Evolutionary conservation across 2,888 invertebrate species (phyloP).

Genomic region (Campopleginae sp.): DNA sequence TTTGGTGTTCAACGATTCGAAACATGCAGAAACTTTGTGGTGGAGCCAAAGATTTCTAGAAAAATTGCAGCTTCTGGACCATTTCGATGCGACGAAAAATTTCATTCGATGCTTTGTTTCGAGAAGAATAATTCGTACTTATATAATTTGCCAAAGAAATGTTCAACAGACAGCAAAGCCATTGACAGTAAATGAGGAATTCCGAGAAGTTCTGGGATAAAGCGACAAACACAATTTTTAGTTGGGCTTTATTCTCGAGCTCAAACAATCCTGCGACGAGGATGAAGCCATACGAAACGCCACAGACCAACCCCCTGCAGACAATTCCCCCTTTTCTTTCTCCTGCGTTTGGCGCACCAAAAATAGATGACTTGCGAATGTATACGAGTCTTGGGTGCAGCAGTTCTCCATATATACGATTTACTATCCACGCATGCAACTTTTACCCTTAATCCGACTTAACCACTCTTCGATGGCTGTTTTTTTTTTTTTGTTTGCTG

Average conservation of each 20-base stretch:
- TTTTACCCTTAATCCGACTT: neutral
- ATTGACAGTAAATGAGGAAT: neutral
- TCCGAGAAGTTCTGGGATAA: neutral
- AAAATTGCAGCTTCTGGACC: neutral
- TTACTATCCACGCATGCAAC: conserved; percentile 13
- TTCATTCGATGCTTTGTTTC: neutral
- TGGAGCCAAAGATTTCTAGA: neutral
- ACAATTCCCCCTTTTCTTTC: conserved; percentile 43
- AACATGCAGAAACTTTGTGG: too few species aligned
- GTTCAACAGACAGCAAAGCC: neutral
- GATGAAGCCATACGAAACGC: conserved; percentile 57
- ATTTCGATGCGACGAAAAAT: neutral
- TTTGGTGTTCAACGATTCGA: neutral
- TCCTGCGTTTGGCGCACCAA: conserved; percentile 69
- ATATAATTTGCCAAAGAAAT: neutral
- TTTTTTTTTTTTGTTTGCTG: neutral
- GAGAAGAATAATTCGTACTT: neutral
- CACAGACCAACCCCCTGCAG: conserved; percentile 62
- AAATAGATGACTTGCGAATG: conserved; percentile 72
- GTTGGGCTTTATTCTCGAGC: conserved; percentile 71
- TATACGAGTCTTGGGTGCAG: conserved; percentile 39
- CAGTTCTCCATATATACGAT: conserved; percentile 64
- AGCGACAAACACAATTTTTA: conserved; percentile 9
- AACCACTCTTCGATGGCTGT: conserved; percentile 9
- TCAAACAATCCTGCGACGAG: conserved; percentile 72